These are phyloP conservation scores for Keiferia lycopersicella DNA, from an alignment of 2,888 invertebrate genomes.

Conservation along the genomic window DNA sequence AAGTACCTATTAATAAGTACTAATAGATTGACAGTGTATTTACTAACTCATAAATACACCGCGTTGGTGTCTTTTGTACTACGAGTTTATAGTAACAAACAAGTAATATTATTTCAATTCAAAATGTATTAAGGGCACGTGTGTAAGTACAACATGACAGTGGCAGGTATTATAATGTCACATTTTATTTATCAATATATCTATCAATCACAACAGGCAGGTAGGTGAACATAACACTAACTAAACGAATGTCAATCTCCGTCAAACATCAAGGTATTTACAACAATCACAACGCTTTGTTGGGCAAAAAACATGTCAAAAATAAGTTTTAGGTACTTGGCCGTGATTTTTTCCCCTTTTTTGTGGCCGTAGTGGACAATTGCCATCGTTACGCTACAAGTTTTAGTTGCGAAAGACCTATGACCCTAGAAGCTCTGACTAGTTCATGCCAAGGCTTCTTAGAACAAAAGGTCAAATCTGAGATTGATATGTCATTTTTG, in stretches of 20 bases:
- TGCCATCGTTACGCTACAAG: slow-evolving; percentile 55
- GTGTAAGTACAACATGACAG: no score
- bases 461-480: no score
- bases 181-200: neutral
- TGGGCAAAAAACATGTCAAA: neutral
- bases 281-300: neutral
- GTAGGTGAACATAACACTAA: neutral
- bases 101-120: no score
- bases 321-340: neutral
- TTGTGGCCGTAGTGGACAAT: slow-evolving; percentile 51
- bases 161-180: no score
- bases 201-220: neutral
- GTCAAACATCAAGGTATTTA: neutral
- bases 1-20: no score
- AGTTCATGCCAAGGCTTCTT: slow-evolving; percentile 25
- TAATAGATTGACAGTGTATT: no score
- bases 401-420: slow-evolving; percentile 38
- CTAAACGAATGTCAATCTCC: slow-evolving; percentile 5
- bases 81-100: no score
- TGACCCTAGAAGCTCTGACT: slow-evolving; percentile 49
- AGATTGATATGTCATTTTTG: no score
- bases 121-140: no score
- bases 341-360: neutral
- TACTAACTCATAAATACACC: no score
- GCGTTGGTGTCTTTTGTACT: no score